Base-by-base conservation (phyloP, 2,888 invertebrate species). In the Fragum whitleyi region DNA sequence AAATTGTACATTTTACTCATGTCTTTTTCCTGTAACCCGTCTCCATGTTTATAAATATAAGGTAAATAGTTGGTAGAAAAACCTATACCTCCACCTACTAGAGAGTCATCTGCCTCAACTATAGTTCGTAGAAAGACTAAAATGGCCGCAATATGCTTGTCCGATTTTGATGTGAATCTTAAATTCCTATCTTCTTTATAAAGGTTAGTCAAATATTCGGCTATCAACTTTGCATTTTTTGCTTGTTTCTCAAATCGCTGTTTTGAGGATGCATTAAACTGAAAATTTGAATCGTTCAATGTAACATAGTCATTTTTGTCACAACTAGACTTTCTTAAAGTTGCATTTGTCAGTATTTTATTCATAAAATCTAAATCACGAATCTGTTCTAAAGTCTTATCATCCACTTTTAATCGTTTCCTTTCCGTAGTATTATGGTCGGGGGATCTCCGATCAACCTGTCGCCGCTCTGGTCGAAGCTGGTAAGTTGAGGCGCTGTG, bases 61-160 rank as follows among this genome's bases (percentile, higher is more conserved):
- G 90, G 90, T 69, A 90, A 91, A 65, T 88, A 88, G 23, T 74
- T 85, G 59, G 81, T 81, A 67, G 85, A 72, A 70, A 91, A 91
- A 21, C 87, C 89, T 39, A 91, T 88, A 9, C 89, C 91, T n/a
- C 89, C 88, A 21, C 89, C 91, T 9, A 83, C 86, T 36, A 91
- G 72, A 23, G 83, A 71, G 19, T 82, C 78, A 59, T 90, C 89
- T 19, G 87, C 86, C 51, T 87, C 86, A 14, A 90, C 83, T 53
- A 87, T 78, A 26, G 84, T 85, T 74, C 89, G 86, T 26, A 89
- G 81, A 53, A 90, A 77, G 62, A 90, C 73, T 42, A 76, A 51
- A 26, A 85, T 76, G 26, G 75, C 77, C n/a, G 74, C 62, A 28
- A 77, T 65, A 47, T 77, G 73, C 26, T 69, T 75, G 55, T 85